Percentiles rank a stretch among this genome's conserved stretches.
Conservation (phyloP, 2,797 vertebrate genomes). For the Siniperca undulata region DNA sequence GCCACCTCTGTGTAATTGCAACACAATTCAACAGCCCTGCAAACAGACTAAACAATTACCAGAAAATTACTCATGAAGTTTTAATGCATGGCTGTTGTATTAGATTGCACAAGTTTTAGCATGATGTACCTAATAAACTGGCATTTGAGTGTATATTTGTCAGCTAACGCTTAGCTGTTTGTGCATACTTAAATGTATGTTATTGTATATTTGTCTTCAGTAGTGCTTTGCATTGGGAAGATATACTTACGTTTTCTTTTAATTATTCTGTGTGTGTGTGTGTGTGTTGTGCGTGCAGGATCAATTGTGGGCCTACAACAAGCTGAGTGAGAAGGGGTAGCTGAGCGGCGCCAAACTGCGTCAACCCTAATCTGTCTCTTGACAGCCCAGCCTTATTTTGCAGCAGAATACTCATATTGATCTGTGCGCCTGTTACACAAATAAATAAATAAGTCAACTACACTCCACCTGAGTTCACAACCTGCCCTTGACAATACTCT, state of each 20-base stretch:
- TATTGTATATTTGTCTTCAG: background rate
- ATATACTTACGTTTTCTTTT: conserved; percentile 1
- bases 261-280: background rate
- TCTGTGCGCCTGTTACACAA: conserved; percentile 77
- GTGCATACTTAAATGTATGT: conserved; percentile 17
- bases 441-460: conserved; percentile 85
- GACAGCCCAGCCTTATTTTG: conserved; percentile 74
- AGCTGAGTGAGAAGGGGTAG: conserved; percentile 50
- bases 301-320: conserved; percentile 50
- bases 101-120: background rate
- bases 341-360: conserved; percentile 58
- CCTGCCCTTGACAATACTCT: conserved; percentile 82
- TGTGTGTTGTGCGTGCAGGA: conserved; percentile 31
- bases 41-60: background rate
- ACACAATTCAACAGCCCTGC: background rate
- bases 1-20: background rate
- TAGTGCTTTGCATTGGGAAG: conserved; percentile 9
- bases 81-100: background rate
- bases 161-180: background rate
- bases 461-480: conserved; percentile 80
- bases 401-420: conserved; percentile 85
- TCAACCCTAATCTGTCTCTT: conserved; percentile 77
- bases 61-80: conserved; percentile 10
- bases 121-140: background rate
- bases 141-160: background rate